Conservation (phyloP, 2,797 vertebrate species). For the Clarias laeviceps region DNA sequence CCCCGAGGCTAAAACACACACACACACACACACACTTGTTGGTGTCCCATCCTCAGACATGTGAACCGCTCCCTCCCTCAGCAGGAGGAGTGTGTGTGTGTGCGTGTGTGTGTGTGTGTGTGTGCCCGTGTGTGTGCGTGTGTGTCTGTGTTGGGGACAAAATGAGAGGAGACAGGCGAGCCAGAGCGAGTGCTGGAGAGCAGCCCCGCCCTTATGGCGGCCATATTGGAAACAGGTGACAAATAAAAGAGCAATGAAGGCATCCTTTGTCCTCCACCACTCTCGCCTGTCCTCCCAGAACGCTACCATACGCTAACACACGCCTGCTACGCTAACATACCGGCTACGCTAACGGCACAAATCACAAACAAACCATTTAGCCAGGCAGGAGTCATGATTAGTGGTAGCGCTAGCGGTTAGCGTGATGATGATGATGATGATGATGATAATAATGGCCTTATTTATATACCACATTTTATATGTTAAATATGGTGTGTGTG, state of each 20-base stretch:
- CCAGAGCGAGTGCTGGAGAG: conserved; percentile 68
- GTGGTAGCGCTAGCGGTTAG: conserved; percentile 16
- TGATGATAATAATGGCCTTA: conserved; percentile 10
- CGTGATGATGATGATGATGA: conserved; percentile 4
- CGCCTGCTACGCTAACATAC: neutral
- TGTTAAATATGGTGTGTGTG: conserved; percentile 15
- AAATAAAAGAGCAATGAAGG: conserved; percentile 63
- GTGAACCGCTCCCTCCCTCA: conserved; percentile 59
- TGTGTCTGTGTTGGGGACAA: conserved; percentile 60
- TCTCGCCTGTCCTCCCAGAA: conserved; percentile 13
- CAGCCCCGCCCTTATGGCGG: conserved; percentile 69
- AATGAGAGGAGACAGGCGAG: conserved; percentile 58
- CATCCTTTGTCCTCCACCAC: conserved; percentile 13
- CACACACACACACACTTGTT: neutral
- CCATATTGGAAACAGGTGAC: conserved; percentile 81
- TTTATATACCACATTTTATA: conserved; percentile 19
- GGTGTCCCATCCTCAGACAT: conserved; percentile 47
- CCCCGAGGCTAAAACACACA: conserved; percentile 65
- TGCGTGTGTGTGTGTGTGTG: too few species aligned
- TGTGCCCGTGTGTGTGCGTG: too few species aligned
- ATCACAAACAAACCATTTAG: conserved; percentile 37
- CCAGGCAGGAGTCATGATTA: conserved; percentile 1
- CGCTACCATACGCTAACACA: neutral
- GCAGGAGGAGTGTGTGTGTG: conserved; percentile 65
- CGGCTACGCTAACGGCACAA: neutral